A percentile compares a stretch with the other conserved stretches of the same genome.
These are phyloP conservation scores for Aramus guarauna DNA, from an alignment of 2,113 vertebrate genomes.

Conservation along the genomic window DNA sequence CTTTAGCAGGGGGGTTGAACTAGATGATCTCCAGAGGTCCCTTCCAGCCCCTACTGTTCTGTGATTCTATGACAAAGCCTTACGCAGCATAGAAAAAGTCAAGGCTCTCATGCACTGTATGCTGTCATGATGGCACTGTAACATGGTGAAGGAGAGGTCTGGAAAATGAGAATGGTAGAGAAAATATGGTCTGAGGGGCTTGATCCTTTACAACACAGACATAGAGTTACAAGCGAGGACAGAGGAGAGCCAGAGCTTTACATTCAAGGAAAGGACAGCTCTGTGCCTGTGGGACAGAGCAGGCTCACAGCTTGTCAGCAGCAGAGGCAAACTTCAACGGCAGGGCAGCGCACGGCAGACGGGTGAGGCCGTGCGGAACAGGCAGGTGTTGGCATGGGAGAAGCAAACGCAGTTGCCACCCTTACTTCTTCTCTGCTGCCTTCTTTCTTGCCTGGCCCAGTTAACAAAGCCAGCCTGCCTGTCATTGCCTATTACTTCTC, in stretches of 20 bases:
- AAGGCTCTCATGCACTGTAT: not conserved
- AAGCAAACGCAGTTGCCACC: not conserved
- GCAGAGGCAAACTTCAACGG: not conserved
- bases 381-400: not conserved
- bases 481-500: not conserved
- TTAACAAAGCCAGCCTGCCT: not conserved
- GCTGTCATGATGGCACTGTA: not conserved
- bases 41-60: too few species aligned
- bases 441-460: not conserved
- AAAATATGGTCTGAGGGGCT: not conserved
- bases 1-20: too few species aligned
- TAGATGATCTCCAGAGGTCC: too few species aligned
- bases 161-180: not conserved
- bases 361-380: not conserved
- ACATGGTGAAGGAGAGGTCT: not conserved
- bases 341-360: rapidly evolving
- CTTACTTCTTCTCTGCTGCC: not conserved
- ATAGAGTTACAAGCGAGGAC: not conserved
- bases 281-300: not conserved
- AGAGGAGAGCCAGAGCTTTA: not conserved
- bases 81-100: not conserved
- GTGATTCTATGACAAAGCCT: not conserved
- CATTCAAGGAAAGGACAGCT: not conserved
- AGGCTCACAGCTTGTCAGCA: not conserved
- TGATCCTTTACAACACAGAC: not conserved